phyloP scores from a whole-genome alignment of 2,113 vertebrate species.

The Spermophilus dauricus region DNA sequence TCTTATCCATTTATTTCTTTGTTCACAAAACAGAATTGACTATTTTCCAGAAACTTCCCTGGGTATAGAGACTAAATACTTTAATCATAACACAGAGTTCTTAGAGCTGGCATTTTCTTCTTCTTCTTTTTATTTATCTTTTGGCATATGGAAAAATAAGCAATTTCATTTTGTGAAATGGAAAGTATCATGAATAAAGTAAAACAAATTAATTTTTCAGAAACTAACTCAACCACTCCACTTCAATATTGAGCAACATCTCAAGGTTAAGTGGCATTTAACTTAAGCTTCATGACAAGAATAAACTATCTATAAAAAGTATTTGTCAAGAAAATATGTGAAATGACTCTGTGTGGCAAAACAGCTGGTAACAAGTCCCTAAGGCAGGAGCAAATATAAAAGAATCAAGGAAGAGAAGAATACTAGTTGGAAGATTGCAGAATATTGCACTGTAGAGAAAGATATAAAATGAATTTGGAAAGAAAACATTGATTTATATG shows the following conservation, averaged over 20 bases:
- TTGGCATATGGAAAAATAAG: not conserved
- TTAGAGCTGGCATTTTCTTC: not conserved
- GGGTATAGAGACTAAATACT: not conserved
- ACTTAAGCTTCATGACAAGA: not conserved
- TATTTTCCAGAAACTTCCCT: not conserved
- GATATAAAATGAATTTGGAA: not conserved
- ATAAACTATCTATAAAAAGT: not conserved
- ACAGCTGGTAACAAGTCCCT: not conserved
- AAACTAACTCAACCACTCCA: not conserved
- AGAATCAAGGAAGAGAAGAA: not conserved
- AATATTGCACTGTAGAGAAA: not conserved
- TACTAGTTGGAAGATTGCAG: not conserved
- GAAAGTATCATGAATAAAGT: not conserved
- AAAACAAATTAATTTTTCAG: not conserved
- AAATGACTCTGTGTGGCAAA: not conserved
- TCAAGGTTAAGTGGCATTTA: not conserved
- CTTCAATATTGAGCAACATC: not conserved
- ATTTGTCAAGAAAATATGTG: not conserved
- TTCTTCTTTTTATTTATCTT: not conserved
- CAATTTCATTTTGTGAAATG: not conserved
- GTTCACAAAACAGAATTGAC: not conserved
- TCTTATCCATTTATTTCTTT: not conserved
- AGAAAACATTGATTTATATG: not conserved
- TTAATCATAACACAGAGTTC: not conserved
- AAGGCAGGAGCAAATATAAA: not conserved